These are phyloP conservation scores for Nephrotoma guestfalica DNA, from an alignment of 2,888 invertebrate genomes.

Conservation along the genomic window DNA sequence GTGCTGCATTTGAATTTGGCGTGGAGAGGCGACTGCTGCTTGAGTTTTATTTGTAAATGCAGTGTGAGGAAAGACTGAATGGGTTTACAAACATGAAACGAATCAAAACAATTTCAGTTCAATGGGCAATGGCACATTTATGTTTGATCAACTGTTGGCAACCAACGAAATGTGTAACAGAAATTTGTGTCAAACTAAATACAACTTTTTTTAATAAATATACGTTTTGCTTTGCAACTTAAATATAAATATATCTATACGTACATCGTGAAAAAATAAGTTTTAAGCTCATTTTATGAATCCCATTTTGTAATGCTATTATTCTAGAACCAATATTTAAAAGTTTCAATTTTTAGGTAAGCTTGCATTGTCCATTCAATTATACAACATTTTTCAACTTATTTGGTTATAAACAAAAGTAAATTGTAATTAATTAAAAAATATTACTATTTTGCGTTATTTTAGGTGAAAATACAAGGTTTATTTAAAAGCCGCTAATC, in stretches of 20 bases:
- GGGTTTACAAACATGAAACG: too few species aligned
- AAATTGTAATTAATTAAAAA: too few species aligned
- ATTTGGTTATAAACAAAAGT: too few species aligned
- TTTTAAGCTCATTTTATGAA: not conserved
- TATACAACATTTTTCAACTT: too few species aligned
- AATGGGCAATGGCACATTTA: too few species aligned
- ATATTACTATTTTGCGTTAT: not conserved
- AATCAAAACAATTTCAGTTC: not conserved
- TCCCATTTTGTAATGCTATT: not conserved
- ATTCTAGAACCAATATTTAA: not conserved
- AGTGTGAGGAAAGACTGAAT: too few species aligned
- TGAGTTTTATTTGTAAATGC: too few species aligned
- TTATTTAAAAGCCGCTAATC: not conserved
- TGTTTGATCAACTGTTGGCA: too few species aligned
- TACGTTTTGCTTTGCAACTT: not conserved
- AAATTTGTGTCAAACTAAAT: not conserved
- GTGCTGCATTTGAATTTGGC: too few species aligned
- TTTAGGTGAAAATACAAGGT: not conserved
- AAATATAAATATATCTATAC: not conserved
- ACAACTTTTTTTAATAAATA: not conserved
- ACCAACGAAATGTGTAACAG: not conserved
- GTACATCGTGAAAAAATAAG: not conserved
- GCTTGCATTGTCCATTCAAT: too few species aligned
- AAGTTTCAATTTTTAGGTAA: not conserved
- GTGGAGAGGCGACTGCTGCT: too few species aligned